Evolutionary conservation across 2,113 vertebrate genomes (phyloP).

Genomic region (Laticauda laticaudata): DNA sequence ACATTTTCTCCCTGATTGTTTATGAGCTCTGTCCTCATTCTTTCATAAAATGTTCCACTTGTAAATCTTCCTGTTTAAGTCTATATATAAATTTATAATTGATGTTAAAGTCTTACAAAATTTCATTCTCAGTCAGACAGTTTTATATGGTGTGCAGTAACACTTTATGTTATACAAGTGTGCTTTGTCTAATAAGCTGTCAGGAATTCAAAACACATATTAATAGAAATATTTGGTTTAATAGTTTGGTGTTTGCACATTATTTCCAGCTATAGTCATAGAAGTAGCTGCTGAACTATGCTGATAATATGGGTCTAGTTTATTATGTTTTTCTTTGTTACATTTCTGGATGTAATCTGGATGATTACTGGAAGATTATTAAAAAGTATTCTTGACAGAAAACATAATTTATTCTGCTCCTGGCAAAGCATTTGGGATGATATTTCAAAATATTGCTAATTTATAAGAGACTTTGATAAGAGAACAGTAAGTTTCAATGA

Average conservation of each 20-base stretch:
- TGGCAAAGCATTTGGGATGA: neutral
- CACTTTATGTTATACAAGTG: neutral
- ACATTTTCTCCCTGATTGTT: slow-evolving; percentile 5
- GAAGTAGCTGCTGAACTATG: neutral
- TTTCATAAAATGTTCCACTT: slow-evolving; percentile 9
- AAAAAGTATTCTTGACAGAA: neutral
- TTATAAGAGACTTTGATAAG: neutral
- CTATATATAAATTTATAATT: slow-evolving; percentile 6
- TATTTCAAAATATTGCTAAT: neutral
- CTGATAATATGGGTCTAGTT: neutral
- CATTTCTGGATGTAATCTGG: neutral
- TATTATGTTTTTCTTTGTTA: neutral
- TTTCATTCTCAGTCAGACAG: neutral
- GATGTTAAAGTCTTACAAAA: slow-evolving; percentile 8
- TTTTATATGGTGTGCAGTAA: neutral
- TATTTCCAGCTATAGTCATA: neutral
- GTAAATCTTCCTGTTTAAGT: slow-evolving; percentile 12
- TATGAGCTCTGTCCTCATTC: slow-evolving; percentile 10
- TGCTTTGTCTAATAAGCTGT: neutral
- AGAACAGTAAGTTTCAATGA: neutral
- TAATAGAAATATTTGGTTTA: neutral
- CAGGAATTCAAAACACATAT: neutral
- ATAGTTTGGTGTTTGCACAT: neutral
- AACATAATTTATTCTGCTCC: neutral
- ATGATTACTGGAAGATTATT: too few species aligned